Conservation (phyloP, 1,140 invertebrate genomes). For the Solen grandis region DNA sequence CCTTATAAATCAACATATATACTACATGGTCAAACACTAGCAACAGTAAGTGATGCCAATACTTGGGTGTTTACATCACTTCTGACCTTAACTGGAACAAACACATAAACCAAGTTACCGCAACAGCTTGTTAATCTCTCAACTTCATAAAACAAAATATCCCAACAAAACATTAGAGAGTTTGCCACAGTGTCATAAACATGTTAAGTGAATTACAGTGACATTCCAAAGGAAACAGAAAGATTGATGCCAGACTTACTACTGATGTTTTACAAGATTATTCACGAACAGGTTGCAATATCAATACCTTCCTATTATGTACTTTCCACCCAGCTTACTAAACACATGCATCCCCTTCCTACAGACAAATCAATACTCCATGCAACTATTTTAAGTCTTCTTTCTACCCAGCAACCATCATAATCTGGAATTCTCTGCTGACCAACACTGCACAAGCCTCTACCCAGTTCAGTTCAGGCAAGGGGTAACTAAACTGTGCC, state of each 20-base stretch:
- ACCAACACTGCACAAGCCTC: background rate
- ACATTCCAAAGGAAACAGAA: constrained; percentile 31
- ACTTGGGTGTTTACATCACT: no score
- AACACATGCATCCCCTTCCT: background rate
- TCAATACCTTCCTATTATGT: no score
- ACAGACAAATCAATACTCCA: background rate
- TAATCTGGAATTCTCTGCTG: no score
- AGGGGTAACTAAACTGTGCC: no score
- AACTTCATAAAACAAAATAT: constrained; percentile 18
- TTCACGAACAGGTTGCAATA: no score
- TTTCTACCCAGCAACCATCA: constrained; percentile 4
- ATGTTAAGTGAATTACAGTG: constrained; percentile 19
- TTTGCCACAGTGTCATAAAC: constrained; percentile 26
- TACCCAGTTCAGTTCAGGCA: background rate
- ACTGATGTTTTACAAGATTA: no score
- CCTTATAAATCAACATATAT: constrained; percentile 5
- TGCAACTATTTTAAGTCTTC: background rate
- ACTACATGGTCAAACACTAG: constrained; percentile 3
- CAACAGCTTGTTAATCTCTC: constrained; percentile 25
- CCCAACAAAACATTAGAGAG: constrained; percentile 15
- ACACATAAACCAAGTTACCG: constrained; percentile 28
- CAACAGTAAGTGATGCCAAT: constrained; percentile 24
- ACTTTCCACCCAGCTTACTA: background rate
- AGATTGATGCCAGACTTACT: constrained; percentile 15
- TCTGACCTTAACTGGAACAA: constrained; percentile 27